Evolutionary conservation across 2,797 vertebrate species (phyloP).

Genomic region (Basileuterus tristriatus): DNA sequence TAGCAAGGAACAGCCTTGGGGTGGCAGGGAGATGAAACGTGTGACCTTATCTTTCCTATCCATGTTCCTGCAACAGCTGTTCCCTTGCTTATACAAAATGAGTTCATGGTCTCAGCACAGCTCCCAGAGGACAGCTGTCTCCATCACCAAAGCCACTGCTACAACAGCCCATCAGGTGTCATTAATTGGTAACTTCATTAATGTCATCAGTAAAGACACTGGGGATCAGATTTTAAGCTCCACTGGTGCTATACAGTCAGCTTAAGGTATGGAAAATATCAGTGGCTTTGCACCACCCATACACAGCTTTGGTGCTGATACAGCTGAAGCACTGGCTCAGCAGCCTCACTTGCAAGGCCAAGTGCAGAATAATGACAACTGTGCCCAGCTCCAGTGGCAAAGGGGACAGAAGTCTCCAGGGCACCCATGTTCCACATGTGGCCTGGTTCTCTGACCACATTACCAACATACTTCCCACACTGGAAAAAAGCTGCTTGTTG

Average conservation of each 20-base stretch:
- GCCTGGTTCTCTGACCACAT: background rate
- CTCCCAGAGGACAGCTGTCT: constrained; percentile 27
- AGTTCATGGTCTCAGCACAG: constrained; percentile 18
- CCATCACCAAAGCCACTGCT: constrained; percentile 30
- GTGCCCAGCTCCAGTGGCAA: background rate
- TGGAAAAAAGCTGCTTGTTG: background rate
- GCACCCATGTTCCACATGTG: rapidly evolving
- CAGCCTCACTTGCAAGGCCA: background rate
- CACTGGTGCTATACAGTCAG: background rate
- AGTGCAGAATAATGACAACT: background rate
- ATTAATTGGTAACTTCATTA: constrained; percentile 40
- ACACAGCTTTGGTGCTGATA: background rate
- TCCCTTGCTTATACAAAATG: constrained; percentile 39
- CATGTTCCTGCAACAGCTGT: constrained; percentile 33
- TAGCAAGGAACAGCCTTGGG: background rate
- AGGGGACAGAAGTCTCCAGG: background rate
- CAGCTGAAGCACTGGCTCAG: background rate
- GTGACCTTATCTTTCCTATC: constrained; percentile 24
- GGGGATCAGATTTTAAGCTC: constrained; percentile 11
- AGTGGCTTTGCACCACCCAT: background rate
- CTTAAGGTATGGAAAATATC: background rate
- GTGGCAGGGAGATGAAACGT: background rate
- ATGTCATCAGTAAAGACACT: constrained; percentile 28
- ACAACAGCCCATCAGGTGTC: constrained; percentile 36
- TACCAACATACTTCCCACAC: background rate